Base-by-base conservation (phyloP, 23 tunicate species). In the Diplosoma virens region DNA sequence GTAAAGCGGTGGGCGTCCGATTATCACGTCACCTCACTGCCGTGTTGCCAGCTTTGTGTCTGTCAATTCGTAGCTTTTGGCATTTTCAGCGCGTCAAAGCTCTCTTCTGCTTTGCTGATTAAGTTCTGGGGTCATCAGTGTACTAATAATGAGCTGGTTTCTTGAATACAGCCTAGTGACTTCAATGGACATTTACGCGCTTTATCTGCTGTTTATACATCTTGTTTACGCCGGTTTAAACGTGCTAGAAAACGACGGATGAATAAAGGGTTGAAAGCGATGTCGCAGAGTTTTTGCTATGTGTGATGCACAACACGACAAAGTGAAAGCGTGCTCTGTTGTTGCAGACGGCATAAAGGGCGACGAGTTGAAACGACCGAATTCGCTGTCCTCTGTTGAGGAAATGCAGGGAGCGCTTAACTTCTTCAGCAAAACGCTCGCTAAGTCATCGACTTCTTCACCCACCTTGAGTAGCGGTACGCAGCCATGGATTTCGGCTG, bases 371-470 rank as follows among this genome's bases (percentile, higher is more conserved):
- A 66, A 79, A 58, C 73, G 97, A 26, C 97, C 97, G 31, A 90
- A 84, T 75, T 90, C 97, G 7, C 79, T 90, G 0, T 90, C 97
- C 31, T 90, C 97, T 16, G 82, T 90, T 24, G 97, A 90, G 31
- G 97, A 90, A 34, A 90, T 90, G 97, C 89, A 84, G 66, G 97
- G 88, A 30, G 74, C 83, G 29, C 71, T 90, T 25, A 90, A 90
- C 82, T 58, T 67, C 17, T 90, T 90, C 79, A 90, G 85, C 71
- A 90, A 90, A 41, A 35, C 85, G 55, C 86, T 90, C 30, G 21
- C 66, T 1, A 21, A 63, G 2, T 30, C 52, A 30, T 37, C 30
- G 35, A 46, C 33, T 11, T 17, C 26, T 56, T 30, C 54, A 21
- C 37, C 30, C 33, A 53, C 63, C 26, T 72, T 80, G 3, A 25